Percentiles rank a stretch among this genome's conserved stretches.
phyloP scores from a whole-genome alignment of 2,888 invertebrate genomes.

The Argyresthia albistria region DNA sequence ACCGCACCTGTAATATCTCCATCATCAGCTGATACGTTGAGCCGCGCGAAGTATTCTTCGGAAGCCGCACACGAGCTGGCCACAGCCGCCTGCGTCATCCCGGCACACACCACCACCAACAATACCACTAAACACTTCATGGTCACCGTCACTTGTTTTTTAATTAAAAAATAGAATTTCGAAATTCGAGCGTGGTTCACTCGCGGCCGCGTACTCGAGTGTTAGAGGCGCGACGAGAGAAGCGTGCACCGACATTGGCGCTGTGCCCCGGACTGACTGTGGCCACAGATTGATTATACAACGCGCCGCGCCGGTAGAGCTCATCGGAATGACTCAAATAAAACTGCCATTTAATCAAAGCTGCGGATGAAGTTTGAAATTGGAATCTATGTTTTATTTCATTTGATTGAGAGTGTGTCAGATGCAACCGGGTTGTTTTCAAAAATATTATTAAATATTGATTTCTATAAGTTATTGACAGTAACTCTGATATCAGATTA shows the following conservation, averaged over 20 bases:
- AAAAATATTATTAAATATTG: no score
- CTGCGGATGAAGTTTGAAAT: not conserved
- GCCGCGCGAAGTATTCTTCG: slow-evolving; percentile 51
- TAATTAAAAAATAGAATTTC: slow-evolving; percentile 24
- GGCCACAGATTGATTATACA: not conserved
- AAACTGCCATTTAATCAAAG: not conserved
- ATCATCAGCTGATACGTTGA: slow-evolving; percentile 65
- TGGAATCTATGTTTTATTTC: not conserved
- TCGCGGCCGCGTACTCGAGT: slow-evolving; percentile 47
- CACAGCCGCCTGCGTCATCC: slow-evolving; percentile 35
- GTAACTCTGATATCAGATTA: no score
- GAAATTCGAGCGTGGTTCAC: slow-evolving; percentile 34
- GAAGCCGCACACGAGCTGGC: slow-evolving; percentile 39
- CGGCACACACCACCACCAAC: slow-evolving; percentile 34
- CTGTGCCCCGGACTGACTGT: slow-evolving; percentile 51
- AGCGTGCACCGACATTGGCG: slow-evolving; percentile 57
- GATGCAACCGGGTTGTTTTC: no score
- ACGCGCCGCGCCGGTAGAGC: slow-evolving; percentile 12
- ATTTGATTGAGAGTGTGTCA: not conserved
- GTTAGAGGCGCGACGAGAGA: slow-evolving; percentile 25
- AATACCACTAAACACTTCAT: slow-evolving; percentile 59
- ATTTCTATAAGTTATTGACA: no score
- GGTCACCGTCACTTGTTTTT: slow-evolving; percentile 29
- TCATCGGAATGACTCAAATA: slow-evolving; percentile 2
- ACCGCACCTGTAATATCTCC: slow-evolving; percentile 55